These are phyloP conservation scores for Leucoraja ocellata DNA, from an alignment of 2,797 vertebrate genomes.

Conservation along the genomic window DNA sequence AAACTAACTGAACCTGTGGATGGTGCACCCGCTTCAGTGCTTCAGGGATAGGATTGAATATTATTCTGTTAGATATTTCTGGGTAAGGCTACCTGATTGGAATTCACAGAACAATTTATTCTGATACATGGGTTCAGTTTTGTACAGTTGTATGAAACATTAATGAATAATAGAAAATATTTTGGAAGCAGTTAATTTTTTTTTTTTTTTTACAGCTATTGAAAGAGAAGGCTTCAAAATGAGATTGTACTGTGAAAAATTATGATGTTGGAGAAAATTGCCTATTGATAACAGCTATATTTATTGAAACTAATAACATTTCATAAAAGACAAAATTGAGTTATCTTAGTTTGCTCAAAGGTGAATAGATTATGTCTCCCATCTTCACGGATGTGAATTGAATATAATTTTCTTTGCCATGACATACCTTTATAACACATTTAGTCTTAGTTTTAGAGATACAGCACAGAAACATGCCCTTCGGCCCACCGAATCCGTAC, in stretches of 20 bases:
- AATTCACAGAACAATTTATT: neutral
- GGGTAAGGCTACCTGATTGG: neutral
- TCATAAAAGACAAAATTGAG: conserved; percentile 38
- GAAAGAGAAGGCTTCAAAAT: neutral
- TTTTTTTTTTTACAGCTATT: neutral
- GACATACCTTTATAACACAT: neutral
- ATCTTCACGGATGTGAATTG: neutral
- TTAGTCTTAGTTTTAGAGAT: too few species aligned
- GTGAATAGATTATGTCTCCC: conserved; percentile 42
- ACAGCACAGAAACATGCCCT: too few species aligned
- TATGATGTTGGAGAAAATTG: neutral
- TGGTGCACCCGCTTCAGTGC: too few species aligned
- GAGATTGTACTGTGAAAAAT: neutral
- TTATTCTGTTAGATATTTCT: neutral
- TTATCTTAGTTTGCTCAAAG: conserved; percentile 58
- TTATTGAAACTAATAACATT: conserved; percentile 44
- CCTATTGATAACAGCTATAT: conserved; percentile 29
- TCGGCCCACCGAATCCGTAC: too few species aligned
- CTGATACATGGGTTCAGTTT: neutral
- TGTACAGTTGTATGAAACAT: neutral
- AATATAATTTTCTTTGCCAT: neutral
- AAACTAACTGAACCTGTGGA: too few species aligned
- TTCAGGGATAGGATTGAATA: too few species aligned
- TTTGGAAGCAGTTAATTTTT: neutral
- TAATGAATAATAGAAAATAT: neutral